Percentiles rank a stretch among this genome's conserved stretches.
Conservation (phyloP, 2,797 vertebrate genomes). For the Pipistrellus pipistrellus region DNA sequence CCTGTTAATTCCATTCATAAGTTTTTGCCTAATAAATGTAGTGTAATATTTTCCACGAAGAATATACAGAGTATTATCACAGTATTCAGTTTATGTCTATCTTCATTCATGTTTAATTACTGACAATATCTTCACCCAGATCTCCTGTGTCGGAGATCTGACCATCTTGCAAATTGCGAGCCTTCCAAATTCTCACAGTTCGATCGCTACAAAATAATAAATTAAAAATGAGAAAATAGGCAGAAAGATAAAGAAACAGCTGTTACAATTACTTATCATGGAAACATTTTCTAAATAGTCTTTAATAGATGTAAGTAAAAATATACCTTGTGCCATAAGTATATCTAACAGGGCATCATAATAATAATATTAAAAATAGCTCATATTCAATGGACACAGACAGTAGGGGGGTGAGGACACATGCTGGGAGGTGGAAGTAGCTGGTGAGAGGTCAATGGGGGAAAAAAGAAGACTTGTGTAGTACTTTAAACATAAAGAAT, state of each 20-base stretch:
- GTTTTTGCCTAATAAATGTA: slow-evolving; percentile 81
- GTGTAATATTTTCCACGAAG: slow-evolving; percentile 78
- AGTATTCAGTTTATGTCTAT: slow-evolving; percentile 71
- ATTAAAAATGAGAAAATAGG: slow-evolving; percentile 47
- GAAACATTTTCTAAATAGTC: slow-evolving; percentile 22
- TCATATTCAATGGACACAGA: no score
- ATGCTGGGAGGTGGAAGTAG: no score
- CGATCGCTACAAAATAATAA: slow-evolving; percentile 91
- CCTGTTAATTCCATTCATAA: slow-evolving; percentile 83
- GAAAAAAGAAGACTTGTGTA: no score
- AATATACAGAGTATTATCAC: slow-evolving; percentile 76
- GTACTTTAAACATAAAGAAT: no score
- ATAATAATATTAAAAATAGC: not conserved
- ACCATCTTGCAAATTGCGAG: slow-evolving; percentile 91
- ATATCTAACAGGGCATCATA: not conserved
- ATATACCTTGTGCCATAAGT: not conserved
- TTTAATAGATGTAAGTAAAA: slow-evolving; percentile 40
- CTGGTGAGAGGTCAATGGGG: no score
- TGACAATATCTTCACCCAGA: slow-evolving; percentile 88
- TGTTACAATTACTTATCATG: slow-evolving; percentile 29
- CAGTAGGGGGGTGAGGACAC: no score
- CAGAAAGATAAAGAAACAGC: slow-evolving; percentile 11
- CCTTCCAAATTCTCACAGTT: slow-evolving; percentile 97
- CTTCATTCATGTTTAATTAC: slow-evolving; percentile 84
- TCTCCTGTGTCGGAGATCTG: slow-evolving; percentile 89